Evolutionary conservation across 2,797 vertebrate genomes (phyloP).

Genomic region (Dipus sagitta): DNA sequence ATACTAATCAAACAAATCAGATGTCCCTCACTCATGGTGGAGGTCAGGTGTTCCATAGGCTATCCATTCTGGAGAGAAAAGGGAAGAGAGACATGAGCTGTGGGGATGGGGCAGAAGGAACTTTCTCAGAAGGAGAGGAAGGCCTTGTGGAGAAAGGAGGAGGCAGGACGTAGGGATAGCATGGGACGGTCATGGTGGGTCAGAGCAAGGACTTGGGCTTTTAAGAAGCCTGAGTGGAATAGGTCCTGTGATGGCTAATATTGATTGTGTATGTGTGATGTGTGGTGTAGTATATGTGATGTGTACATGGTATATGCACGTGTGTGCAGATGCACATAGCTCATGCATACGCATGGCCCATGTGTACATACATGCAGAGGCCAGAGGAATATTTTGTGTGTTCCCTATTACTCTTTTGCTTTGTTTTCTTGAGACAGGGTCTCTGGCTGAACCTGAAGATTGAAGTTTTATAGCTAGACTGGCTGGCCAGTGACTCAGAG

Average conservation of each 20-base stretch:
- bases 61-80: background rate
- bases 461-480: too few species aligned
- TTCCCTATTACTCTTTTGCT: too few species aligned
- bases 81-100: background rate
- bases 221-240: background rate
- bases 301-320: background rate
- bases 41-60: too few species aligned
- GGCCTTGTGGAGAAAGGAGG: background rate
- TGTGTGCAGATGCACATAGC: too few species aligned
- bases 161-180: too few species aligned
- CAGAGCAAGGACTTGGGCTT: background rate
- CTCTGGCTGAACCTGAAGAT: too few species aligned
- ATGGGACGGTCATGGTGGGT: fast-evolving
- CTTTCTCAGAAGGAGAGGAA: background rate
- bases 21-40: background rate
- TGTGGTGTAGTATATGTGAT: too few species aligned
- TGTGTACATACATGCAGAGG: too few species aligned
- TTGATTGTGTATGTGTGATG: background rate
- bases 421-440: too few species aligned
- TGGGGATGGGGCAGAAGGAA: background rate
- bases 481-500: too few species aligned
- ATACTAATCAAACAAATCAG: background rate
- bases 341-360: too few species aligned
- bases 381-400: too few species aligned
- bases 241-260: background rate